Base-by-base conservation (phyloP, 2,113 vertebrate genomes). In the Xyrauchen texanus region DNA sequence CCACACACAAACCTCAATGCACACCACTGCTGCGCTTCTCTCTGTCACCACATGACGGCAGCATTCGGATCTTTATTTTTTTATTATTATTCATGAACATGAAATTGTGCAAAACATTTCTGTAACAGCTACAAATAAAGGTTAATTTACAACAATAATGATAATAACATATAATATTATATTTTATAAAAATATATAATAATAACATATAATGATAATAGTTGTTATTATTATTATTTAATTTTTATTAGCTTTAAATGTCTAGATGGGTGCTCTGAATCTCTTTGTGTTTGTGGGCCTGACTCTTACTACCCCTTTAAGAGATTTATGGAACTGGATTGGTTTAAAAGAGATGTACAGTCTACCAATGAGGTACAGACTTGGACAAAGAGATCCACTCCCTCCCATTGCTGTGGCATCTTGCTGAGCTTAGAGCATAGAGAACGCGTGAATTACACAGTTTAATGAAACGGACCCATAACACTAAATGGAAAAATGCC, bases 381-480 rank as follows among this genome's bases (percentile, higher is more conserved):
- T 83, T 88, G 88, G 89, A 87, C 83, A 86, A 85, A 85, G 89
- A 88, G 88, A 90, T 90, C 91, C 81, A 90, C 90, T 91, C 89
- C 90, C 87, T 86, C 21, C 55, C 86, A 79, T 85, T 83, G 79
- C 68, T 86, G 80, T 62, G 21, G 21, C 21, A 34, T 83, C 84
- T 87, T 86, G 74, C 82, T 4, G 81, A 65, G 82, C 86, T 85
- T 75, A 79, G 13, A 83, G 81, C 83, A 83, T 71, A 82, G 83
- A 79, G 84, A 86, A 74, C 63, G 74, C 44, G 55, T 65, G 76
- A 66, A 52, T 58, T 15, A 34, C 21, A 34, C 21, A 34, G 82
- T 79, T 75, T 21, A 62, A 70, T 80, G 68, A 62, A 68, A 51
- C 70, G 69, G n/a, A 45, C 55, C 70, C 61, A n/a, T 34, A 34